Conservation (phyloP, 1,140 invertebrate species). For the Aleiodes sp. region DNA sequence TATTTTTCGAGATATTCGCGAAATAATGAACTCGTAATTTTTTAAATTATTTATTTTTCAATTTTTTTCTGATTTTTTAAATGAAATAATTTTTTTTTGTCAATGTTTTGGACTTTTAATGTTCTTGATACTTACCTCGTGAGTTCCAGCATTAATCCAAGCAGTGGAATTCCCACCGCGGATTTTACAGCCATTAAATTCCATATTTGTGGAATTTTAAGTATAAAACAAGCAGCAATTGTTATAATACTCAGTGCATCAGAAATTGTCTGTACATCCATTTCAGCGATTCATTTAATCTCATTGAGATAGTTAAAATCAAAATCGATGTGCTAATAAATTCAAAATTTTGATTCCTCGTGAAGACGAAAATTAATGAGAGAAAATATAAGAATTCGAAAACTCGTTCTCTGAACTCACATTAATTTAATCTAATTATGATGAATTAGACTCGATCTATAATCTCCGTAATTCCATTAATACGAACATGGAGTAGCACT, state of each 20-base stretch:
- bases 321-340: too few species aligned
- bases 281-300: background rate
- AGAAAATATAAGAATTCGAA: too few species aligned
- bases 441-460: too few species aligned
- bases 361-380: too few species aligned
- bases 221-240: constrained; percentile 73
- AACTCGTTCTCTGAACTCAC: too few species aligned
- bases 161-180: constrained; percentile 71
- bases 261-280: constrained; percentile 59
- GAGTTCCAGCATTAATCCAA: constrained; percentile 73
- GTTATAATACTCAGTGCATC: constrained; percentile 73
- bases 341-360: background rate
- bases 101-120: background rate
- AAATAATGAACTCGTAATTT: too few species aligned
- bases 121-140: constrained; percentile 68
- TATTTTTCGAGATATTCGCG: too few species aligned
- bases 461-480: too few species aligned
- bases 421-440: too few species aligned
- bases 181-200: constrained; percentile 69
- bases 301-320: too few species aligned
- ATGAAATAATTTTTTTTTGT: constrained; percentile 16
- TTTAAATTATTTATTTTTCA: too few species aligned
- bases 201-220: constrained; percentile 78
- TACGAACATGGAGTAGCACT: too few species aligned
- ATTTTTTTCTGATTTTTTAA: constrained; percentile 44